Percentiles rank a stretch among this genome's conserved stretches.
Conservation (phyloP, 2,888 invertebrate genomes). For the Cheilosia scutellata region DNA sequence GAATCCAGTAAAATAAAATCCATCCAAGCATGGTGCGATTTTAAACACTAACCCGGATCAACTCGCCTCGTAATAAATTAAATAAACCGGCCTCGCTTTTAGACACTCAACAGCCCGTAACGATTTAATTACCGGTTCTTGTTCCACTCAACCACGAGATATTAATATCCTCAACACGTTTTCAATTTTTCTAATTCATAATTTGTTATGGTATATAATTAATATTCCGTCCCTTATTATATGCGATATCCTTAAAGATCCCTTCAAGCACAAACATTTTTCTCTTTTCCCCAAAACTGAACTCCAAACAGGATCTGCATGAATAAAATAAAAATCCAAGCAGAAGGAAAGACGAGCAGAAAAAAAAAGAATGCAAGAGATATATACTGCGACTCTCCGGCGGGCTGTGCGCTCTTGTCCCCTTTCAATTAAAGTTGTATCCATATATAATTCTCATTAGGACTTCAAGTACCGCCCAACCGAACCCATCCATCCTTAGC, state of each 20-base stretch:
- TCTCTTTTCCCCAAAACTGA: slow-evolving; percentile 33
- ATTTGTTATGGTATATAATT: slow-evolving; percentile 70
- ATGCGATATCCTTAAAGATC: slow-evolving; percentile 61
- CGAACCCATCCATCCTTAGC: slow-evolving; percentile 64
- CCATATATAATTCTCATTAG: slow-evolving; percentile 76
- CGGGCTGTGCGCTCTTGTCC: not conserved
- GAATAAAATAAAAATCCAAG: slow-evolving; percentile 64
- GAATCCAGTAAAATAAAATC: slow-evolving; percentile 21
- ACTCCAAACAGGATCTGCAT: slow-evolving; percentile 70
- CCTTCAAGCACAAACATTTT: slow-evolving; percentile 54
- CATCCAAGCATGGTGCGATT: slow-evolving; percentile 33
- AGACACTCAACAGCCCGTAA: slow-evolving; percentile 68
- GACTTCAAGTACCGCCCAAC: slow-evolving; percentile 62
- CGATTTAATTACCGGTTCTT: slow-evolving; percentile 68
- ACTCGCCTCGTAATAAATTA: slow-evolving; percentile 56
- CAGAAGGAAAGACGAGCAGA: slow-evolving; percentile 16
- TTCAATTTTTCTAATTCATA: slow-evolving; percentile 74
- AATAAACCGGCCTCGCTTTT: slow-evolving; percentile 37
- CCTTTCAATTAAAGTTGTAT: slow-evolving; percentile 73
- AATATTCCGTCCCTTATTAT: slow-evolving; percentile 72
- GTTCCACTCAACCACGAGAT: slow-evolving; percentile 55
- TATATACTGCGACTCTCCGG: too few species aligned
- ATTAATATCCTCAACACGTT: slow-evolving; percentile 75
- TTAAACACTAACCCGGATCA: slow-evolving; percentile 21
- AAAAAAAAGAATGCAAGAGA: slow-evolving; percentile 31